Base-by-base conservation (phyloP, 2,888 invertebrate species). In the Itoplectis maculator region DNA sequence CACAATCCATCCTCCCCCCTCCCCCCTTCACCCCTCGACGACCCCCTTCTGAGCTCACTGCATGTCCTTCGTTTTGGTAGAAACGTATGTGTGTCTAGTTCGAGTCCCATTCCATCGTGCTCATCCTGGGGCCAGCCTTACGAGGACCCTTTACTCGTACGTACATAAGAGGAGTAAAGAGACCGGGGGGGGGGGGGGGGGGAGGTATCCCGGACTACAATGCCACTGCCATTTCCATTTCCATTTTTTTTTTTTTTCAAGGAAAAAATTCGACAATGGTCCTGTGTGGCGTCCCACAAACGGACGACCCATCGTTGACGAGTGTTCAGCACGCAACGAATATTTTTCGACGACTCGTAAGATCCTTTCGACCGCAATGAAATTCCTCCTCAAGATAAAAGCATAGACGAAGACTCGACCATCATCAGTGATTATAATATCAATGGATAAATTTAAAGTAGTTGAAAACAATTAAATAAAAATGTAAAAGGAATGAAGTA, bases 41-140 rank as follows among this genome's bases (percentile, higher is more conserved):
- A 49, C 56, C 81, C 76, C 61, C 79, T n/a, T n/a, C n/a, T n/a
- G n/a, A n/a, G n/a, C n/a, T n/a, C n/a, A n/a, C 29, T 29, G 29
- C 40, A 47, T 15, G 63, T 45, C 42, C 73, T 73, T 69, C 69
- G 29, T 56, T 49, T 77, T 68, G 9, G 15, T 37, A 37, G 9
- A 61, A 61, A 37, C 37, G 81, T 70, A n/a, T n/a, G 79, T 78
- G 76, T 56, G 73, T 84, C 85, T 81, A 81, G 82, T 82, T 86
- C 84, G 75, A 59, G 66, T 78, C 40, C 9, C 69, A 18, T 65
- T 66, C 51, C 47, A 65, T 76, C 70, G 11, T n/a, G 56, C 29
- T 2, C 15, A 47, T 18, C 54, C 37, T 23, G 61, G 37, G 7
- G 9, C 37, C 40, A 37, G 8, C n/a, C 59, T 56, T 47, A 66